A percentile compares a stretch with the other conserved stretches of the same genome.
Evolutionary conservation across 2,797 vertebrate genomes (phyloP).

Genomic region (Staurois parvus): DNA sequence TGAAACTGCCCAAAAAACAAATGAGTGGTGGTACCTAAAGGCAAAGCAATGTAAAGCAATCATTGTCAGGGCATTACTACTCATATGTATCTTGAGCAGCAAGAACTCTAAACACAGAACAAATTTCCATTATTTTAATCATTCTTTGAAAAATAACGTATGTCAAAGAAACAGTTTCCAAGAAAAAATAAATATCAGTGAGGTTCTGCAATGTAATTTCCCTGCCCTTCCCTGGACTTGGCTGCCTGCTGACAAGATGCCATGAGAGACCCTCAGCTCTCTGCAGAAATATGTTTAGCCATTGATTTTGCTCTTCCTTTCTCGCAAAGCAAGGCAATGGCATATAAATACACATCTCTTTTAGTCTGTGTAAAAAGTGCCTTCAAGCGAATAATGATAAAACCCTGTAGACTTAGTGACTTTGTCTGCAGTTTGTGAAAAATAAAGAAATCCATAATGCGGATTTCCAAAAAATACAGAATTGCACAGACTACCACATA

Average conservation of each 20-base stretch:
- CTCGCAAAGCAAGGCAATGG: not conserved
- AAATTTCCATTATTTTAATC: not conserved
- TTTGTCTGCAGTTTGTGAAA: not conserved
- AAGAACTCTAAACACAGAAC: not conserved
- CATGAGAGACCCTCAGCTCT: constrained; percentile 17
- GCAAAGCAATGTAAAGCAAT: too few relatives aligned
- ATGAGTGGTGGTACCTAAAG: too few relatives aligned
- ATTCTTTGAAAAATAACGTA: not conserved
- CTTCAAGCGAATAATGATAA: too few relatives aligned
- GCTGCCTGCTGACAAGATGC: constrained; percentile 37
- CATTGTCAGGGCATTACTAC: too few relatives aligned
- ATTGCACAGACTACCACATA: not conserved
- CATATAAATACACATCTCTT: constrained; percentile 8
- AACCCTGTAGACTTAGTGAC: not conserved
- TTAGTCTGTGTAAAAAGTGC: not conserved
- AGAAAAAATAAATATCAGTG: constrained; percentile 15
- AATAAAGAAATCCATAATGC: not conserved
- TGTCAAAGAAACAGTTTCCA: not conserved
- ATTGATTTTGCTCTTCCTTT: constrained; percentile 1
- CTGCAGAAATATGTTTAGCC: constrained; percentile 30
- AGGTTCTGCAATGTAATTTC: not conserved
- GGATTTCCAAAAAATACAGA: not conserved
- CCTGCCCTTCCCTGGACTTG: not conserved
- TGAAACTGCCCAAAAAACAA: too few relatives aligned
- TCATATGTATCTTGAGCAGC: too few relatives aligned